A percentile compares a stretch with the other conserved stretches of the same genome.
phyloP scores from a whole-genome alignment of 92 coral and sea anemone genomes.

The Diadumene lineata region DNA sequence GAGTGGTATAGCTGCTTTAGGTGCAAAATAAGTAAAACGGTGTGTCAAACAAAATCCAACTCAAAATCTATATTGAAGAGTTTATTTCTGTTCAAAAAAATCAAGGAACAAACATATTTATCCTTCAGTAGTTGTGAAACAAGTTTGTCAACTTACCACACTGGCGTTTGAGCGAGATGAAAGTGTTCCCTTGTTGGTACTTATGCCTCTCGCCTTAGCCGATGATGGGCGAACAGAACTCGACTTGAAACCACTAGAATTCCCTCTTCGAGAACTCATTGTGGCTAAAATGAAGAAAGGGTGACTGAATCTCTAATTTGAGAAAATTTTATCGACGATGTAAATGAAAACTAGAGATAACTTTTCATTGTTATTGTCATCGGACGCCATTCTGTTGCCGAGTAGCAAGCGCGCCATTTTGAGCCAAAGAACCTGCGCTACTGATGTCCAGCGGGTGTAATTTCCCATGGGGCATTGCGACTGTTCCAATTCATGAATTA shows the following conservation, averaged over 20 bases:
- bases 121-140: no score
- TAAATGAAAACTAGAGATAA: background rate
- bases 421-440: no score
- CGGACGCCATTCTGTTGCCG: slow-evolving; percentile 19
- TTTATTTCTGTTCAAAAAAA: no score
- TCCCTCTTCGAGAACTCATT: slow-evolving; percentile 9
- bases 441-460: no score
- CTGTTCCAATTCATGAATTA: no score
- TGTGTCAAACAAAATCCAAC: no score
- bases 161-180: slow-evolving; percentile 80
- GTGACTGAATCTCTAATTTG: no score
- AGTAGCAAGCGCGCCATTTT: slow-evolving; percentile 8
- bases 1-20: no score
- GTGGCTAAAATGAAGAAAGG: background rate
- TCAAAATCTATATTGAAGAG: no score
- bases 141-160: slow-evolving; percentile 49
- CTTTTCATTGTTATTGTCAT: background rate
- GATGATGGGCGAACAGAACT: slow-evolving; percentile 20
- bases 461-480: no score
- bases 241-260: slow-evolving; percentile 14
- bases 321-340: background rate
- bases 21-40: no score
- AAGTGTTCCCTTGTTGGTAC: slow-evolving; percentile 29
- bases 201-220: slow-evolving; percentile 23
- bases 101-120: no score